Evolutionary conservation across 2,888 invertebrate genomes (phyloP), one percentile per base, ranked within the genome.

Genomic region (Phlogophora meticulosa): DNA sequence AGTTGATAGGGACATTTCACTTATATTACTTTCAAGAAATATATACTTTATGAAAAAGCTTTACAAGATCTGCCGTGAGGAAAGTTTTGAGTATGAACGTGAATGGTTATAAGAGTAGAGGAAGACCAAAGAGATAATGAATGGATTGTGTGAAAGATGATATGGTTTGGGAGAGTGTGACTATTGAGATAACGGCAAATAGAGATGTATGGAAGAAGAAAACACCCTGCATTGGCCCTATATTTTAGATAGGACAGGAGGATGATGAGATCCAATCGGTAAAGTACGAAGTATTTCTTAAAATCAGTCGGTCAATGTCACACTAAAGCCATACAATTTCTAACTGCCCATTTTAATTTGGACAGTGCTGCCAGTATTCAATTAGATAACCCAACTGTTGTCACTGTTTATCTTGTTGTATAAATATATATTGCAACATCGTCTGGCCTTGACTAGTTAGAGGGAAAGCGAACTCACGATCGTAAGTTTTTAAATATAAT

Each of bases 401-500:
- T 76, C 58, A 57, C 28, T 28, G 4, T 57, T 51, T 51, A 48
- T 61, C 46, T 68, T 13, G 24, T 60, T 40, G 52, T 57, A 51
- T 72, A 66, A 56, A 62, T 76, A 58, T 73, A 46, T 64, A 71
- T 60, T 56, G 59, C 66, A 63, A 66, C 55, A 45, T 32, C 22
- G 20, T 52, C 58, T 69, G 74, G 48, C 69, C 76, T 78, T 69
- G 64, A 52, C 28, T 60, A 36, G 53, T 59, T 57, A 52, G 49
- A 74, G 46, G 59, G 79, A 76, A 74, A 78, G 64, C 59, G 43
- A 64, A 55, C 43, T 48, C 15, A 51, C 32, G 62, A 72, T 45
- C 22, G 20, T 17, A 45, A 49, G 11, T 71, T 38, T 32, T 24
- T 22, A 15, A 60, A 67, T 17, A 43, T 10, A n/a, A 24, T 28